Percentiles rank a stretch among this genome's conserved stretches.
These are phyloP conservation scores for Coelogynopora nodosa DNA, from an alignment of 2,888 invertebrate species.

Conservation along the genomic window DNA sequence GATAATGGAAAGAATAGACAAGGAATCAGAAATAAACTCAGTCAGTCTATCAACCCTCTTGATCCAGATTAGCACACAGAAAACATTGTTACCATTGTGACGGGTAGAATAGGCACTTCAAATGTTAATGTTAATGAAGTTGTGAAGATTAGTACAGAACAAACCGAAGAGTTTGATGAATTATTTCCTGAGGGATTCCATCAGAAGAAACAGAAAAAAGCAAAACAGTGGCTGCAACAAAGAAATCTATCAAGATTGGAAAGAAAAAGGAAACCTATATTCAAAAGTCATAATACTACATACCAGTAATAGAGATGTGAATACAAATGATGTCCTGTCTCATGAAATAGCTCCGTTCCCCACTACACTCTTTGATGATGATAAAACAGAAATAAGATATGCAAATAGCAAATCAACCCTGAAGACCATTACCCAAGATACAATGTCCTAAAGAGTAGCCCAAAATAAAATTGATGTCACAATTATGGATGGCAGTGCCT, in stretches of 20 bases:
- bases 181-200: conserved; percentile 6
- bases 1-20: not conserved
- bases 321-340: conserved; percentile 41
- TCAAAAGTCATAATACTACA: conserved; percentile 43
- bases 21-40: not conserved
- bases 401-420: conserved; percentile 47
- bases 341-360: conserved; percentile 48
- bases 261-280: conserved; percentile 34
- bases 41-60: not conserved
- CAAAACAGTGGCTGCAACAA: conserved; percentile 35
- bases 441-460: conserved; percentile 3
- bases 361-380: conserved; percentile 46
- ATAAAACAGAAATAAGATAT: conserved; percentile 46
- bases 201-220: not conserved
- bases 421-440: conserved; percentile 28
- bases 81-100: not conserved
- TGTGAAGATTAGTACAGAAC: not conserved
- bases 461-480: not conserved
- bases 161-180: not conserved
- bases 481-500: not conserved
- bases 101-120: not conserved
- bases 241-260: conserved; percentile 37
- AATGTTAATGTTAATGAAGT: not conserved
- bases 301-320: conserved; percentile 29
- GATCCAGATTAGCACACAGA: not conserved